phyloP scores from a whole-genome alignment of 2,888 invertebrate species.

The Temnothorax ravouxi region DNA sequence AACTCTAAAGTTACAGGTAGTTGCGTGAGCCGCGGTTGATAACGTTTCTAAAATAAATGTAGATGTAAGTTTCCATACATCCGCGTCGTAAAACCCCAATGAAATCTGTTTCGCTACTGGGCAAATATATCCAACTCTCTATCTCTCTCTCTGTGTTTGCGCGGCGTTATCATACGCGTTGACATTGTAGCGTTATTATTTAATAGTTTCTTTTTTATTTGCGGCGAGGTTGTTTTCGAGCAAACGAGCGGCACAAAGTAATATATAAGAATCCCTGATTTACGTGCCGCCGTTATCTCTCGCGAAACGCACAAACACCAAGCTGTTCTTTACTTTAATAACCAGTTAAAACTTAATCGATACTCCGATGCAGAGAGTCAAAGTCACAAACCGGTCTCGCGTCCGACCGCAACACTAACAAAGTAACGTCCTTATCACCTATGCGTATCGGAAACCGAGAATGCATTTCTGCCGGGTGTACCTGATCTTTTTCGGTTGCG shows the following conservation, averaged over 20 bases:
- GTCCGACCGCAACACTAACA: conserved; percentile 20
- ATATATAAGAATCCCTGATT: conserved; percentile 9
- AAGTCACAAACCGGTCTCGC: conserved; percentile 35
- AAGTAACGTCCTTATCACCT: conserved; percentile 49
- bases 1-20: conserved; percentile 20
- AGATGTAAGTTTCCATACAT: conserved; percentile 8
- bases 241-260: neutral
- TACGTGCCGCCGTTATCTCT: neutral
- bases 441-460: conserved; percentile 47
- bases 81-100: neutral
- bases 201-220: neutral
- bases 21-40: conserved; percentile 21
- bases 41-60: conserved; percentile 35
- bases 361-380: conserved; percentile 17
- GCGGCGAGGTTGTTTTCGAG: neutral
- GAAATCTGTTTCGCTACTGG: conserved; percentile 29
- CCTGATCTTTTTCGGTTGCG: conserved; percentile 49
- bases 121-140: neutral
- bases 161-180: neutral
- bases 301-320: conserved; percentile 28
- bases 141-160: neutral
- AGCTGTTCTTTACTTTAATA: conserved; percentile 6
- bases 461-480: conserved; percentile 55
- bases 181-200: neutral
- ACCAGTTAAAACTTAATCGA: conserved; percentile 46